These are phyloP conservation scores for Argyresthia goedartella DNA, from an alignment of 2,888 invertebrate species.

Conservation along the genomic window DNA sequence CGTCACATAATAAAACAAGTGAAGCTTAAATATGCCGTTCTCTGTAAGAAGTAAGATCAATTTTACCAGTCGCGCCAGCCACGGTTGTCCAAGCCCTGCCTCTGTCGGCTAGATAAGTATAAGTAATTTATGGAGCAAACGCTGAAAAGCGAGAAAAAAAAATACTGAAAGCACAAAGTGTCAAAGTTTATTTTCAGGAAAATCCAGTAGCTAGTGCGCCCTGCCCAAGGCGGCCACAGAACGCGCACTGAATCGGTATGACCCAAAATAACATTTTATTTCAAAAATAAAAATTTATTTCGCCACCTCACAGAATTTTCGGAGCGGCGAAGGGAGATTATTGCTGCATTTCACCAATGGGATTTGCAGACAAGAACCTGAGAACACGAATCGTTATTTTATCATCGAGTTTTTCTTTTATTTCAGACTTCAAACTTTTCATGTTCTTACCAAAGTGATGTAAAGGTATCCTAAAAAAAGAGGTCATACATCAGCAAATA, in stretches of 20 bases:
- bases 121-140: slow-evolving; percentile 12
- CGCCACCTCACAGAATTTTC: neutral
- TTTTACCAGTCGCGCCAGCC: neutral
- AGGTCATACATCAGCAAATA: too few species aligned
- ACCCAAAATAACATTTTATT: slow-evolving; percentile 9
- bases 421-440: neutral
- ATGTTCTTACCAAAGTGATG: neutral
- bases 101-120: slow-evolving; percentile 24
- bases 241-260: slow-evolving; percentile 6
- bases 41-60: neutral
- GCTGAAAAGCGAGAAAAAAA: slow-evolving; percentile 25
- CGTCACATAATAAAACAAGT: too few species aligned
- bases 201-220: slow-evolving; percentile 11
- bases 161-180: slow-evolving; percentile 36
- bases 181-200: slow-evolving; percentile 32
- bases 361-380: too few species aligned
- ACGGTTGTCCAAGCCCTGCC: slow-evolving; percentile 18
- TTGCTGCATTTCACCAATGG: slow-evolving; percentile 7
- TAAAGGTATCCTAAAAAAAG: neutral
- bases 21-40: too few species aligned
- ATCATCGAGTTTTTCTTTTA: neutral
- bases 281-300: slow-evolving; percentile 10
- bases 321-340: slow-evolving; percentile 1
- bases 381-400: neutral
- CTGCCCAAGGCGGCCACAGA: neutral